Conservation (phyloP, 2,113 vertebrate species). For the Leptosomus discolor region DNA sequence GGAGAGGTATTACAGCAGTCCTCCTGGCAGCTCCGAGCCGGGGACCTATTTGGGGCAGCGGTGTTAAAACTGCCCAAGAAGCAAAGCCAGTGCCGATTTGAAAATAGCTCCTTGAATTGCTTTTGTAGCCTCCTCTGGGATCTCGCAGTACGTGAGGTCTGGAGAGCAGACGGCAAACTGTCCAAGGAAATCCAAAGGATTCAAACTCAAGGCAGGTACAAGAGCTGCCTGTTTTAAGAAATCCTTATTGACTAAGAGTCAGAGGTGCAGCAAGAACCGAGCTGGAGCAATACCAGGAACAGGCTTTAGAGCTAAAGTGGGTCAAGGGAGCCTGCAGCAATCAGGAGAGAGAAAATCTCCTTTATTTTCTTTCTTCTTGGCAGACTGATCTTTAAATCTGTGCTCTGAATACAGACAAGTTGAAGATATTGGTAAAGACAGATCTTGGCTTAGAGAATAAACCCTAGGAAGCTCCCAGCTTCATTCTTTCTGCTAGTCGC, state of each 20-base stretch:
- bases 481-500: neutral
- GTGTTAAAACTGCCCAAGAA: neutral
- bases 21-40: neutral
- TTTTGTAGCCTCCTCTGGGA: neutral
- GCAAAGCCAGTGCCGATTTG: neutral
- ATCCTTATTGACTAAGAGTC: neutral
- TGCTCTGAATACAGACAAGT: neutral
- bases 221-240: neutral
- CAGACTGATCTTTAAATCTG: neutral
- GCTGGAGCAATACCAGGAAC: neutral
- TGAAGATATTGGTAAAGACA: neutral
- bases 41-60: neutral
- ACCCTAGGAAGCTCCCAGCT: neutral
- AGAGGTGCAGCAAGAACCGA: neutral
- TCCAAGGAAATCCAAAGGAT: neutral
- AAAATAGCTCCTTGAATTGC: neutral
- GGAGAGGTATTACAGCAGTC: neutral
- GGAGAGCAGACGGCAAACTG: neutral
- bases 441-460: neutral
- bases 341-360: neutral
- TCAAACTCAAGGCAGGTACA: neutral
- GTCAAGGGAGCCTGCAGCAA: constrained; percentile 23
- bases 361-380: neutral
- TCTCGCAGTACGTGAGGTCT: neutral
- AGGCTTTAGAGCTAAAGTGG: constrained; percentile 9